A percentile compares a stretch with the other conserved stretches of the same genome.
phyloP scores from a whole-genome alignment of 2,888 invertebrate species.

The Caenorhabditis sp. region DNA sequence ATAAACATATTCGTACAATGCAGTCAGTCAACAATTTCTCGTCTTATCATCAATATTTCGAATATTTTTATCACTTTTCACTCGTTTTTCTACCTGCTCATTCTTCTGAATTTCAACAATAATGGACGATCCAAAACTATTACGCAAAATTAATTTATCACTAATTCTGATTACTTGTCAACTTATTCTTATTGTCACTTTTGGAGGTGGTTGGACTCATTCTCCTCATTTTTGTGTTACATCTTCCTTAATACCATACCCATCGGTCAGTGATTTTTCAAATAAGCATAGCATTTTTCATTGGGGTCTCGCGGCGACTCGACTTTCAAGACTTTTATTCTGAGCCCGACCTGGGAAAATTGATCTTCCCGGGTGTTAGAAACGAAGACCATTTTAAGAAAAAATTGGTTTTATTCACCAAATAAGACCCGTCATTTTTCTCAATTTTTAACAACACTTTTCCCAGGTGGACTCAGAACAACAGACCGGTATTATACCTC shows the following conservation, averaged over 20 bases:
- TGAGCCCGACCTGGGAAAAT: too few species aligned
- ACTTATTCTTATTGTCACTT: neutral
- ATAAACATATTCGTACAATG: neutral
- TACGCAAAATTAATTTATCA: neutral
- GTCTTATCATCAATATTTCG: neutral
- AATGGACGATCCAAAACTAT: neutral
- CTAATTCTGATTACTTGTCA: neutral
- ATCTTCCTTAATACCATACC: neutral
- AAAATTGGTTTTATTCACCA: too few species aligned
- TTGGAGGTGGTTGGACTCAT: neutral
- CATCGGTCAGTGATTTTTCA: neutral
- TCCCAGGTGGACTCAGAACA: too few species aligned
- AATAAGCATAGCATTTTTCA: too few species aligned
- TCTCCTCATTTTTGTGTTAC: neutral
- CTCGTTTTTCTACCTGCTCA: neutral
- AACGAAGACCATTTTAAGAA: too few species aligned
- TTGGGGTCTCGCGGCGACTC: too few species aligned
- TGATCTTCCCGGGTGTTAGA: too few species aligned
- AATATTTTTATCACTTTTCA: neutral
- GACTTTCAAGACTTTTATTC: too few species aligned
- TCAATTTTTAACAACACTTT: too few species aligned
- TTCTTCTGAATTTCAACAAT: neutral
- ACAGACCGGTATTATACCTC: too few species aligned
- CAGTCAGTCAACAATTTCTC: neutral
- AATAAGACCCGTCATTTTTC: too few species aligned